A percentile compares a stretch with the other conserved stretches of the same genome.
Evolutionary conservation across 1,140 invertebrate species (phyloP).

Genomic region (Contarinia nasturtii): DNA sequence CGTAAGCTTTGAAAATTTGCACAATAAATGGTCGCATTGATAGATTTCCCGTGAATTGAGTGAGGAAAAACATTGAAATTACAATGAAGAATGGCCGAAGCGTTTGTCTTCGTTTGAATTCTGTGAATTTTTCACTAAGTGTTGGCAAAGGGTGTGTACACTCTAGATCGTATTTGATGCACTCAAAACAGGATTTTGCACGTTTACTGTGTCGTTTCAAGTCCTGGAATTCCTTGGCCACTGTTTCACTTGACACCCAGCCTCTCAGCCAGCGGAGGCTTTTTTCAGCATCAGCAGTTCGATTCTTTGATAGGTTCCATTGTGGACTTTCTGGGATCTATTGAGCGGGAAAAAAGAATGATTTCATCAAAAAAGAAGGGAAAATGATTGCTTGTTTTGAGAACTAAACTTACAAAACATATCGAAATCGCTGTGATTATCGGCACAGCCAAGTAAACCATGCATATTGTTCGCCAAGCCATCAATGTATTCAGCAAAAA

Average conservation of each 20-base stretch:
- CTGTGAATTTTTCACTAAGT: constrained; percentile 10
- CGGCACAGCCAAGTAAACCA: constrained; percentile 37
- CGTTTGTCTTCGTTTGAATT: constrained; percentile 27
- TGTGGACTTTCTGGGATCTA: constrained; percentile 46
- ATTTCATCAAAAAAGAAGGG: too few species aligned
- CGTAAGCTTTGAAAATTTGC: constrained; percentile 26
- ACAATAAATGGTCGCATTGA: constrained; percentile 40
- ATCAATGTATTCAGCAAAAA: constrained; percentile 40
- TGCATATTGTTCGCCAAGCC: constrained; percentile 37
- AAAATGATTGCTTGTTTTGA: too few species aligned
- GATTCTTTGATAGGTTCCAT: constrained; percentile 33
- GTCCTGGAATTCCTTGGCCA: constrained; percentile 26
- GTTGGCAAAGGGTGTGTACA: constrained; percentile 4
- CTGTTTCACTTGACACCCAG: constrained; percentile 25
- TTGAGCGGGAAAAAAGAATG: too few species aligned
- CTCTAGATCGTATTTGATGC: neutral
- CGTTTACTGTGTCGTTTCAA: constrained; percentile 13
- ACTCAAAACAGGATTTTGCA: constrained; percentile 3
- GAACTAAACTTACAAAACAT: constrained; percentile 26
- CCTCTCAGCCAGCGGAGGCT: constrained; percentile 30
- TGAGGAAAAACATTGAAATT: constrained; percentile 28
- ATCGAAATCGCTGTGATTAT: constrained; percentile 34
- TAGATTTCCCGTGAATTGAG: constrained; percentile 8
- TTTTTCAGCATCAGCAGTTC: constrained; percentile 26
- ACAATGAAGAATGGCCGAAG: constrained; percentile 27